These are phyloP conservation scores for Porites australiensis DNA, from an alignment of 64 coral and sea anemone species.

Conservation along the genomic window DNA sequence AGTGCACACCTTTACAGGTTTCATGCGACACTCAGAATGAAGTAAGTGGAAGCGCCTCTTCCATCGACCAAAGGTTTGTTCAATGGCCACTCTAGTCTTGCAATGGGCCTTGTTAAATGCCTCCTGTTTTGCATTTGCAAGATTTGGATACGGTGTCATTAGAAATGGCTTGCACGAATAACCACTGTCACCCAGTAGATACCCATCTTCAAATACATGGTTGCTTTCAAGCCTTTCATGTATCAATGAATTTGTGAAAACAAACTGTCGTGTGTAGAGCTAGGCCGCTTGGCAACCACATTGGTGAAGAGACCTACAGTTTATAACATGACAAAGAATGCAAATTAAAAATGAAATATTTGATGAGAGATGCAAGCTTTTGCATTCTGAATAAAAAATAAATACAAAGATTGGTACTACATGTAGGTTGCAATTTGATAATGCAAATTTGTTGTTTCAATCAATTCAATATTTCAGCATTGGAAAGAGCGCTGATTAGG, in stretches of 20 bases:
- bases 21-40: conserved; percentile 54
- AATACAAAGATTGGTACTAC: not conserved
- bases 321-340: not conserved
- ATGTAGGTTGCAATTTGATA: not conserved
- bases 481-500: not conserved
- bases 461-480: not conserved
- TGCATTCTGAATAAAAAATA: not conserved
- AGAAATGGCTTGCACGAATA: not conserved
- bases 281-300: not conserved
- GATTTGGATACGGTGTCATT: not conserved
- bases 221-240: not conserved
- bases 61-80: conserved; percentile 70
- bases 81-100: conserved; percentile 59
- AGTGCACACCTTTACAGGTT: conserved; percentile 54
- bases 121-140: conserved; percentile 4
- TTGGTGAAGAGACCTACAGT: not conserved
- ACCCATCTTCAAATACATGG: not conserved
- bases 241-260: not conserved
- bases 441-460: conserved; percentile 9
- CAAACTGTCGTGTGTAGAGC: conserved; percentile 3
- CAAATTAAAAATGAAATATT: not conserved
- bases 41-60: conserved; percentile 56
- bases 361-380: not conserved
- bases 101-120: conserved; percentile 37
- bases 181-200: conserved; percentile 7